Evolutionary conservation across 2,113 vertebrate species (phyloP).

Genomic region (Ptychochromis oligacanthus): DNA sequence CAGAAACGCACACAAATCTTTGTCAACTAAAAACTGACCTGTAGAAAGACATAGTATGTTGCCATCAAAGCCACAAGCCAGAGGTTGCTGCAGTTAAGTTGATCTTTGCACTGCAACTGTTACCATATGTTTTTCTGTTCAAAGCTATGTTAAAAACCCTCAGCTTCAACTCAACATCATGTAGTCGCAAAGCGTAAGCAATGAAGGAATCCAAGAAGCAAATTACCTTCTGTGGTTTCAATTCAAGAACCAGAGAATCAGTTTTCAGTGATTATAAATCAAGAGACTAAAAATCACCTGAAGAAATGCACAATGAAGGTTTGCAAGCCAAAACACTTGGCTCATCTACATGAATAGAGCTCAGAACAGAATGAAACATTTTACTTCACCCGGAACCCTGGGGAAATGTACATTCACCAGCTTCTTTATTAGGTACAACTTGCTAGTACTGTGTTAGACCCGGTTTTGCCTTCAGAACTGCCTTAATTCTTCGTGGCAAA

Average conservation of each 20-base stretch:
- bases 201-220: neutral
- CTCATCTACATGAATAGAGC: neutral
- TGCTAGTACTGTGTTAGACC: neutral
- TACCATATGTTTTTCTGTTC: neutral
- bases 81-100: neutral
- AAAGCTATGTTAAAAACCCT: neutral
- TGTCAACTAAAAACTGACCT: neutral
- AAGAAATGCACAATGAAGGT: neutral
- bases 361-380: neutral
- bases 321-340: neutral
- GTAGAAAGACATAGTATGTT: neutral
- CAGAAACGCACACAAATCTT: neutral
- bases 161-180: neutral
- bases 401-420: neutral
- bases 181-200: neutral
- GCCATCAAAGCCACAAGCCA: neutral
- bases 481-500: neutral
- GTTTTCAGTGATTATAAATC: neutral
- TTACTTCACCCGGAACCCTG: neutral
- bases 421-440: neutral
- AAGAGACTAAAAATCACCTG: neutral
- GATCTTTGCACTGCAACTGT: neutral
- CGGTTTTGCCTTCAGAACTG: neutral
- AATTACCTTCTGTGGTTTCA: neutral
- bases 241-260: neutral